Evolutionary conservation across 2,888 invertebrate genomes (phyloP).

Genomic region (Stictocephala bisonia): DNA sequence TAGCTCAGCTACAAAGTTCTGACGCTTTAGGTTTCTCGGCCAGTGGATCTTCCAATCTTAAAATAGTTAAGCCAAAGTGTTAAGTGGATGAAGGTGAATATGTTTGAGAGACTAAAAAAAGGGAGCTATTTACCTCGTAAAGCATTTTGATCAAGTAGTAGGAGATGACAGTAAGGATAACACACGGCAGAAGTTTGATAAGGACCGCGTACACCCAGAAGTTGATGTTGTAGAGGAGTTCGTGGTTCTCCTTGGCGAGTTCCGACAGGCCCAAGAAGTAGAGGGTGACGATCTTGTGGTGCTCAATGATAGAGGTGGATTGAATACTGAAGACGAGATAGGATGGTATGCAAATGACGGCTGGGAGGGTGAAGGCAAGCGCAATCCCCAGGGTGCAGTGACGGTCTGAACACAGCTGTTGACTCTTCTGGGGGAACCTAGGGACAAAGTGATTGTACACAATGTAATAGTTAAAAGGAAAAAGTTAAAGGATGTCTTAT

Average conservation of each 20-base stretch:
- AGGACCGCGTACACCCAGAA: slow-evolving; percentile 83
- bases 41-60: no score
- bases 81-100: no score
- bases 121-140: slow-evolving; percentile 69
- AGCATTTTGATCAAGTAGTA: slow-evolving; percentile 78
- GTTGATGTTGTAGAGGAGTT: slow-evolving; percentile 69
- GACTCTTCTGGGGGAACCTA: slow-evolving; percentile 83
- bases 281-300: slow-evolving; percentile 70
- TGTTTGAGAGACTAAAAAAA: no score
- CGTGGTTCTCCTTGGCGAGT: slow-evolving; percentile 63
- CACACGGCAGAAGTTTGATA: slow-evolving; percentile 83
- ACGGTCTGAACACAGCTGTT: slow-evolving; percentile 79
- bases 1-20: no score
- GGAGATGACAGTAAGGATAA: slow-evolving; percentile 79
- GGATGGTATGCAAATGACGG: slow-evolving; percentile 85
- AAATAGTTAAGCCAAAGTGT: no score
- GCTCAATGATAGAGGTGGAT: slow-evolving; percentile 68
- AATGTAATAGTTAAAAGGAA: no score
- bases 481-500: no score
- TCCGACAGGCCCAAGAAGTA: slow-evolving; percentile 69
- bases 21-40: no score
- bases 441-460: no score
- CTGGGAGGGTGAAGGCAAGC: slow-evolving; percentile 79
- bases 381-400: slow-evolving; percentile 82
- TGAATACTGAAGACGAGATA: slow-evolving; percentile 76